Percentiles rank a stretch among this genome's conserved stretches.
Conservation (phyloP, 2,797 vertebrate genomes). For the Amniataba percoides region DNA sequence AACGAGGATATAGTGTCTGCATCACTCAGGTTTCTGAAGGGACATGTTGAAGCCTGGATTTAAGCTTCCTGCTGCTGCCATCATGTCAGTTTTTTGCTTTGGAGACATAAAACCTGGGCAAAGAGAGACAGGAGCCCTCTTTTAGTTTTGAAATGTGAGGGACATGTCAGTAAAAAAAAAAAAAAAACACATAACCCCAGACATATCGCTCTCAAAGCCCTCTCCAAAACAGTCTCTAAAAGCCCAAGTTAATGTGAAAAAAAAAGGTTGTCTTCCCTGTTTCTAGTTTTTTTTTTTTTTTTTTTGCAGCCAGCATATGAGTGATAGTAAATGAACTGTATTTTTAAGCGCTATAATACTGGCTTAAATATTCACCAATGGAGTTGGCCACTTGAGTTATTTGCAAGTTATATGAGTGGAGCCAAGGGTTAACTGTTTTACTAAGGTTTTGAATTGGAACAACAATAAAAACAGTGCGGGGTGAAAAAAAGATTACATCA, state of each 20-base stretch:
- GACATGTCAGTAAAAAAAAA: slow-evolving; percentile 36
- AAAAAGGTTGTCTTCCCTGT: neutral
- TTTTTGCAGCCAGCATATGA: neutral
- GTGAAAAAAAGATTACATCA: too few species aligned
- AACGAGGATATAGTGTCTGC: slow-evolving; percentile 1
- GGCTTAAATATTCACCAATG: neutral
- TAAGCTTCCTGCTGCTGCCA: neutral
- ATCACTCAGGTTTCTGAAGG: slow-evolving; percentile 9
- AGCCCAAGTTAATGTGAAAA: neutral
- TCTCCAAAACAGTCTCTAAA: neutral
- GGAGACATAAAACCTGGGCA: slow-evolving; percentile 13
- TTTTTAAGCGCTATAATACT: neutral
- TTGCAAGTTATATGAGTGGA: neutral
- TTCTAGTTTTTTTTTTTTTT: neutral
- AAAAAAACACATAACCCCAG: neutral
- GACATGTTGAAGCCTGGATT: slow-evolving; percentile 4
- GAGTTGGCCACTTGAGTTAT: neutral
- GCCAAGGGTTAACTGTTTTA: neutral
- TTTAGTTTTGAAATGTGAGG: slow-evolving; percentile 10
- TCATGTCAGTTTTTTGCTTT: slow-evolving; percentile 32
- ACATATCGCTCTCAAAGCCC: neutral
- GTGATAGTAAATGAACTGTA: neutral
- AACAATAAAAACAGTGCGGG: too few species aligned
- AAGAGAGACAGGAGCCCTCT: slow-evolving; percentile 4
- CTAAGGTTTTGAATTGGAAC: neutral